These are phyloP conservation scores for Cynopterus brachyotis DNA, from an alignment of 2,113 vertebrate species.

Conservation along the genomic window DNA sequence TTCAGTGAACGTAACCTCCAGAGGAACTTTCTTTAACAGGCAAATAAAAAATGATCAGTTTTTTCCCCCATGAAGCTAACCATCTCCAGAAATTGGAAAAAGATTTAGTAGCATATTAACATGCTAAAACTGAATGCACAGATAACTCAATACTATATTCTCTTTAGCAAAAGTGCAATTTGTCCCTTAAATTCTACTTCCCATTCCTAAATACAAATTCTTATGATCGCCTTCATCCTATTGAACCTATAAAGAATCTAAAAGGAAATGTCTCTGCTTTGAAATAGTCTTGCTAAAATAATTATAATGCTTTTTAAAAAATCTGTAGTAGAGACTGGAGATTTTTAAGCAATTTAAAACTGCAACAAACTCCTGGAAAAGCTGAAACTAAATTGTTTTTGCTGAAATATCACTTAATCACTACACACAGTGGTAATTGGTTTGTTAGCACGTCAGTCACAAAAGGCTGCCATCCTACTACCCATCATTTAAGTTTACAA, in stretches of 20 bases:
- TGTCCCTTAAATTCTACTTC: background rate
- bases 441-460: background rate
- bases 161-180: background rate
- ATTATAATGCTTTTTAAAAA: background rate
- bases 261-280: background rate
- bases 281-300: background rate
- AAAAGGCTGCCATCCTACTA: background rate
- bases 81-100: conserved; percentile 24
- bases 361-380: background rate
- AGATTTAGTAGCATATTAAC: conserved; percentile 8
- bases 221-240: background rate
- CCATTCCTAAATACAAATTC: background rate
- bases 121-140: background rate
- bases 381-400: background rate
- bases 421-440: background rate
- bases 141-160: background rate
- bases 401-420: background rate
- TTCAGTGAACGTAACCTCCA: background rate
- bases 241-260: background rate
- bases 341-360: conserved; percentile 8
- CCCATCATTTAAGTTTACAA: background rate
- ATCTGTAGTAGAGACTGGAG: background rate
- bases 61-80: background rate
- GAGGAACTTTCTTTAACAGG: conserved; percentile 4
- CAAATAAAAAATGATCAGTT: conserved; percentile 39